phyloP scores from a whole-genome alignment of 2,797 vertebrate species.

The Cossypha polioptera region DNA sequence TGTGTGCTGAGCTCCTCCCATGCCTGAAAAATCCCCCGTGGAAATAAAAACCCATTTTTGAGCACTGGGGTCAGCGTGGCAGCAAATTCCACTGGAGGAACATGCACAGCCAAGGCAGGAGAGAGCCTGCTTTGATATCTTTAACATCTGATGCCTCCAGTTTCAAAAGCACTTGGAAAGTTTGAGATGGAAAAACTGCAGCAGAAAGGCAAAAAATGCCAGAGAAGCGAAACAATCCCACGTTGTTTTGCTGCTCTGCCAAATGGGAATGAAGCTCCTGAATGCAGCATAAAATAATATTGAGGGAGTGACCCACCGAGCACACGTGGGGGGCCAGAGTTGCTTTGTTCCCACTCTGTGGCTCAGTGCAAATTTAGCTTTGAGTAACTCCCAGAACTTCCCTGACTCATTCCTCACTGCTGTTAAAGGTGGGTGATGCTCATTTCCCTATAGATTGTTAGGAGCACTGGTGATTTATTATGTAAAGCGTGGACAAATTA shows the following conservation, averaged over 20 bases:
- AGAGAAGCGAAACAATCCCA: background rate
- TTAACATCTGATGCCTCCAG: background rate
- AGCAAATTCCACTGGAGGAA: background rate
- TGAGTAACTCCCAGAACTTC: background rate
- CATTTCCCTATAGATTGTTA: background rate
- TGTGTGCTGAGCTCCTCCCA: background rate
- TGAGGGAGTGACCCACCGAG: constrained; percentile 7
- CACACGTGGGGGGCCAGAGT: background rate
- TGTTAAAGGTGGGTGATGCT: background rate
- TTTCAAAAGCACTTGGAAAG: constrained; percentile 27
- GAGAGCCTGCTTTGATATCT: background rate
- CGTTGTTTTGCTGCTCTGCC: background rate
- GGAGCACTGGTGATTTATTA: background rate
- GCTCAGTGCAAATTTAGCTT: background rate
- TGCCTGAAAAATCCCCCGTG: background rate
- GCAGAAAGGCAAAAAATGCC: constrained; percentile 12
- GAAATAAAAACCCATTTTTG: background rate
- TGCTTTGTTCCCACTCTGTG: background rate
- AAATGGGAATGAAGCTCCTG: background rate
- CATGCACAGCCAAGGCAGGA: background rate
- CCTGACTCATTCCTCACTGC: constrained; percentile 15
- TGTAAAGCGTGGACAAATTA: background rate
- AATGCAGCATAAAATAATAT: background rate
- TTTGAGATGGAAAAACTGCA: constrained; percentile 37
- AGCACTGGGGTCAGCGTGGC: rapidly evolving